These are phyloP conservation scores for Isotomurus palustris DNA, from an alignment of 2,888 invertebrate species.

Conservation along the genomic window DNA sequence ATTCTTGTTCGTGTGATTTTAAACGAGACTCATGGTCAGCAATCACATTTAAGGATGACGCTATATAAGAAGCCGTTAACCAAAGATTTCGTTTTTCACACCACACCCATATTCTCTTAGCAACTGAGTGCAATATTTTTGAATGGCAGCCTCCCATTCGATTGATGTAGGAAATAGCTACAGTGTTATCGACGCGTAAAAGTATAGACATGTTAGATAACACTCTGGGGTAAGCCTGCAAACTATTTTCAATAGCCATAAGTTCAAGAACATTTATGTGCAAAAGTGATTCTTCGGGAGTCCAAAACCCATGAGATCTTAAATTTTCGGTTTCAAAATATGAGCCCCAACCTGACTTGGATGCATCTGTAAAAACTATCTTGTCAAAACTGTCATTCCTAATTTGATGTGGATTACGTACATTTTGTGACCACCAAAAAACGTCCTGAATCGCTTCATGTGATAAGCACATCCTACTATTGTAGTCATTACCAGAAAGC, in stretches of 20 bases:
- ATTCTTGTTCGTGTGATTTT: slow-evolving; percentile 1
- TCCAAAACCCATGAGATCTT: slow-evolving; percentile 14
- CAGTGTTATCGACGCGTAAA: slow-evolving; percentile 17
- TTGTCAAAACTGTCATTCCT: slow-evolving; percentile 10
- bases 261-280: slow-evolving; percentile 25
- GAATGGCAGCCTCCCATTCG: slow-evolving; percentile 18
- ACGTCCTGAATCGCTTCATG: background rate
- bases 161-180: slow-evolving; percentile 27
- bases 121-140: background rate
- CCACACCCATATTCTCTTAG: slow-evolving; percentile 16
- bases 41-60: slow-evolving; percentile 1
- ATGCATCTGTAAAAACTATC: slow-evolving; percentile 19
- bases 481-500: background rate
- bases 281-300: background rate
- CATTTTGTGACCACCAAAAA: slow-evolving; percentile 11
- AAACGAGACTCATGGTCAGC: slow-evolving; percentile 15
- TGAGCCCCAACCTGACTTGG: slow-evolving; percentile 22
- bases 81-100: slow-evolving; percentile 10
- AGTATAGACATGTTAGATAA: background rate
- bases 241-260: slow-evolving; percentile 8
- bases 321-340: background rate
- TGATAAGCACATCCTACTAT: background rate
- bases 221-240: background rate
- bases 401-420: slow-evolving; percentile 1
- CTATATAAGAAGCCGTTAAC: slow-evolving; percentile 17